phyloP scores from a whole-genome alignment of 2,888 invertebrate species.

The Nomada fucata region DNA sequence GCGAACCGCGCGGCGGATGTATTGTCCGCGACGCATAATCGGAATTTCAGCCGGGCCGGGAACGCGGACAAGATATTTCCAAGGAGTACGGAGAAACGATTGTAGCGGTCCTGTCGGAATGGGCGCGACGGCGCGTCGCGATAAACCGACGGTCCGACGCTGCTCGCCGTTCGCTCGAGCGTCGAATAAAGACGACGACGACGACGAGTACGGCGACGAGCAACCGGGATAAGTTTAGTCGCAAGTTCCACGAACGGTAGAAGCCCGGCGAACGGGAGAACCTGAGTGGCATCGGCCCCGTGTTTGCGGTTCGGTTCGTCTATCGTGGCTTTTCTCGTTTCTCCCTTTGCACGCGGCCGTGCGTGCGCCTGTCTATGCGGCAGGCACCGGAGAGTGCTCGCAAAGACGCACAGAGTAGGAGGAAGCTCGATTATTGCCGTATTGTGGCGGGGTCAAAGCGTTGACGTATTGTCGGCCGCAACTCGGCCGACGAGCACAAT shows the following conservation, averaged over 20 bases:
- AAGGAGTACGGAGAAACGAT: constrained; percentile 22
- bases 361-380: neutral
- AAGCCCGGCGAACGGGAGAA: constrained; percentile 1
- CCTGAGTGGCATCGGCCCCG: constrained; percentile 13
- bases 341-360: constrained; percentile 12
- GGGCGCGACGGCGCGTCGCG: constrained; percentile 8
- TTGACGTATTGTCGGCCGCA: constrained; percentile 74
- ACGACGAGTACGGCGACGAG: neutral
- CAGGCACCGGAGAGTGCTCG: constrained; percentile 37
- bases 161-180: neutral
- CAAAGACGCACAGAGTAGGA: constrained; percentile 69
- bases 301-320: constrained; percentile 48
- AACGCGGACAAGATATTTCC: constrained; percentile 70
- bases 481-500: constrained; percentile 66
- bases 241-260: constrained; percentile 14
- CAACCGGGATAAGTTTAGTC: constrained; percentile 29
- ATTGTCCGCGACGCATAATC: constrained; percentile 76
- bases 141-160: neutral
- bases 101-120: constrained; percentile 14
- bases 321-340: constrained; percentile 3
- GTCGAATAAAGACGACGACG: neutral
- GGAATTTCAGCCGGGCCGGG: constrained; percentile 73
- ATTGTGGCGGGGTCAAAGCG: constrained; percentile 75
- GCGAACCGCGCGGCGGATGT: constrained; percentile 73
- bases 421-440: constrained; percentile 74